phyloP scores from a whole-genome alignment of 2,797 vertebrate genomes.

The Crossoptilon crossoptilon region DNA sequence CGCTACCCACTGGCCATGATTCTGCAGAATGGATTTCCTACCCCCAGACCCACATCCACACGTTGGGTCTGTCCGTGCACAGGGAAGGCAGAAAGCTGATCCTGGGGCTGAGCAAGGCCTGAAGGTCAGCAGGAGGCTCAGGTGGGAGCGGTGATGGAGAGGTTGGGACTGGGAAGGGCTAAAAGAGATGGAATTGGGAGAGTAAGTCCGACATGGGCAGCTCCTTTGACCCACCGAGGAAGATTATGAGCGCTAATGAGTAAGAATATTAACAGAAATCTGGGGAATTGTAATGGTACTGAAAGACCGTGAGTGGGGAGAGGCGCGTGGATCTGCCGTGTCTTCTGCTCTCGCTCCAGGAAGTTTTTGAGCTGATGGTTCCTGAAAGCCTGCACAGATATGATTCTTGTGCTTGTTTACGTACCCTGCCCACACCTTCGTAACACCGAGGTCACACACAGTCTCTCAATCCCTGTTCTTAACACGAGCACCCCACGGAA shows the following conservation, averaged over 20 bases:
- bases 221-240: not conserved
- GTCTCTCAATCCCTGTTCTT: not conserved
- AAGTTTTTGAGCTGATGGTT: not conserved
- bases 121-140: not conserved
- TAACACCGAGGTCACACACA: rapidly evolving
- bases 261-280: conserved; percentile 21
- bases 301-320: not conserved
- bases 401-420: not conserved
- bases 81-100: too few relatives aligned
- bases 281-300: not conserved
- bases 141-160: not conserved
- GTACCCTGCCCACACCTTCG: not conserved
- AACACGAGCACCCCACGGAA: not conserved
- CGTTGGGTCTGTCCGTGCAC: too few relatives aligned
- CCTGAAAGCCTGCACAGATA: not conserved
- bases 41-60: not conserved
- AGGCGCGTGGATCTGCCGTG: not conserved
- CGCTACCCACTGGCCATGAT: not conserved
- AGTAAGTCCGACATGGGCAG: not conserved
- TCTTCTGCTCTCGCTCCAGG: not conserved
- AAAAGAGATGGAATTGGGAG: not conserved
- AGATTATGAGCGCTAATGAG: conserved; percentile 14
- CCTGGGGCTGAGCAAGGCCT: not conserved
- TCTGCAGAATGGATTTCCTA: not conserved
- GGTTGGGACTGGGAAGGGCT: not conserved